Evolutionary conservation across 2,797 vertebrate genomes (phyloP), one percentile per base, ranked within the genome.

Genomic region (Ceyx erithaca): DNA sequence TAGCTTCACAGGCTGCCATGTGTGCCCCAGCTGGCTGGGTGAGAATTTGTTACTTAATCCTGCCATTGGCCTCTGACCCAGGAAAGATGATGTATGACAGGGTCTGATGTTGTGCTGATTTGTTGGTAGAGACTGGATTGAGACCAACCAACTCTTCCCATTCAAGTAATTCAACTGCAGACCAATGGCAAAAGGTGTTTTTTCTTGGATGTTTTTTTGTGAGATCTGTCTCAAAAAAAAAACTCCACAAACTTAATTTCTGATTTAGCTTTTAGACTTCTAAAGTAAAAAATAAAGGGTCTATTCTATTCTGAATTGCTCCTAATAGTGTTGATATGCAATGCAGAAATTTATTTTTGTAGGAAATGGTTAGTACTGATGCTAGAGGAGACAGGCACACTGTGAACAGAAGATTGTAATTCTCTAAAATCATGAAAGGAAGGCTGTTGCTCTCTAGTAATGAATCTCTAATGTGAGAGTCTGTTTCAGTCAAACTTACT

Each of bases 1-100:
- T 78, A 33, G 26, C 35, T 71, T 71, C 69, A 85, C 23, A 28
- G 85, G 16, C 83, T 81, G 72, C 49, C 26, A 3, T 19, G 8
- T 16, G 23, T 57, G 30, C 49, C 37, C 63, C 72, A 59, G 37
- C 28, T 61, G 76, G 6, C 57, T 66, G 18, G 18, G 70, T 70
- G 49, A 84, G 57, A 76, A 58, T 59, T 81, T 54, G 35, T 81
- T 86, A 25, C 37, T 90, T 84, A 75, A 55, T 80, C 37, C 23
- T 12, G 1, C 6, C 0, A 4, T 15, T 79, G 89, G 78, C 41
- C 52, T 88, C 68, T 2, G 18, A 79, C 70, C 31, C 76, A 61
- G 73, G 68, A 69, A 80, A 30, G 57, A 57, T 87, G 15, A 68
- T 31, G 51, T 62, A 11, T 4, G 1, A 12, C 49, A 43, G 28